Evolutionary conservation across 1,140 invertebrate species (phyloP), one percentile per base, ranked within the genome.

Genomic region (Drosophila bipectinata): DNA sequence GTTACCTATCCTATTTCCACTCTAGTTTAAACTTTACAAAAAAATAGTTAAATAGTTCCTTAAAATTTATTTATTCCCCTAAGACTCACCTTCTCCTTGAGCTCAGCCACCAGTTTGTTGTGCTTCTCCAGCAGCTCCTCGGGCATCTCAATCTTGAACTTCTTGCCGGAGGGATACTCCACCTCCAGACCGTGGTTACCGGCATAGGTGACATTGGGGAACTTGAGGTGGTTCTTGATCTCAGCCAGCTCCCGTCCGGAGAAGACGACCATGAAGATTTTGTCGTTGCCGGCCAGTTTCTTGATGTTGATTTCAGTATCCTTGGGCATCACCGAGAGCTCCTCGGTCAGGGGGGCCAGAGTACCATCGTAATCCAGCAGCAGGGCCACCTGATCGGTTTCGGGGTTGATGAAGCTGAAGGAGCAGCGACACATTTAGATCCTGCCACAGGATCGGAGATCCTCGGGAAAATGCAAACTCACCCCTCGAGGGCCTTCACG

Each of bases 121-220:
- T 97, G 95, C 91, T 97, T 97, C 56, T 95, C 95, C 72, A 97
- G 95, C 75, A 96, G 94, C 78, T 97, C 96, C 45, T 95, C 94
- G 6, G 97, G 97, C 95, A 98, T 97, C n/a, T 97, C 97, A 92
- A 97, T 96, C n/a, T 97, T 96, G 92, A 97, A 98, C 90, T 96
- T 96, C 72, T 96, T 97, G 48, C 96, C 96, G 82, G 98, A 97
- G 0, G 97, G 96, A 92, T 98, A 97, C 45, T 97, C 91, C 71
- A 98, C 97, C 92, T 98, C 97, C 59, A 98, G 91, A 15, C 97
- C 97, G 84, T 98, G 97, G 92, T 96, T 98, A 24, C 97, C 97
- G 30, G 97, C 97, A 83, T 98, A 98, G 2, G 97, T 98, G n/a
- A 98, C 96, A 68, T 96, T 96, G 71, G 97, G 95, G 79, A 98